Percentiles rank a stretch among this genome's conserved stretches.
Conservation (phyloP, 2,797 vertebrate species). For the Hyperoplus immaculatus region DNA sequence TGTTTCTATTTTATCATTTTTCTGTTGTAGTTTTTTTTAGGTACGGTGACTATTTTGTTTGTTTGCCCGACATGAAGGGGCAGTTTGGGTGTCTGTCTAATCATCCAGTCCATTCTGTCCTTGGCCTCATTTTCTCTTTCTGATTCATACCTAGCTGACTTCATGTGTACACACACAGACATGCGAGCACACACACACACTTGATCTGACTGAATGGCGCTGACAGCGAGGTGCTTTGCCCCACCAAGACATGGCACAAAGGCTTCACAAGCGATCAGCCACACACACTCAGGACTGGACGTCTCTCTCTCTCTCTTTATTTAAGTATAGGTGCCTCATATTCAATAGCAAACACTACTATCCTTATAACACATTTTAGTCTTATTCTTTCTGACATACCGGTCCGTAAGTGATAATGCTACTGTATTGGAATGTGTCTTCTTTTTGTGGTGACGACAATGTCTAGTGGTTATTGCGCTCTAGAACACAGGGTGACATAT, state of each 20-base stretch:
- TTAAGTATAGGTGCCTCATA: slow-evolving; percentile 11
- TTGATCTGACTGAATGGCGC: slow-evolving; percentile 69
- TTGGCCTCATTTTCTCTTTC: slow-evolving; percentile 63
- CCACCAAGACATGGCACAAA: slow-evolving; percentile 68
- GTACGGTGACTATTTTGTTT: slow-evolving; percentile 28
- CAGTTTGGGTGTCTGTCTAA: slow-evolving; percentile 46
- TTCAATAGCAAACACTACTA: slow-evolving; percentile 19
- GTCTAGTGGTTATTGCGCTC: background rate
- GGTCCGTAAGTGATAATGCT: background rate
- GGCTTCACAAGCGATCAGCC: slow-evolving; percentile 71
- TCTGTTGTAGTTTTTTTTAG: background rate
- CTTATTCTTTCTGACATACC: background rate
- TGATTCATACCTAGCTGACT: slow-evolving; percentile 73
- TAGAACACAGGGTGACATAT: background rate
- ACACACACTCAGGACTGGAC: slow-evolving; percentile 47
- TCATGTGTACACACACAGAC: slow-evolving; percentile 14
- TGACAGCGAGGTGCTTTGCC: slow-evolving; percentile 71
- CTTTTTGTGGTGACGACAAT: background rate
- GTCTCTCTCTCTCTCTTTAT: slow-evolving; percentile 23
- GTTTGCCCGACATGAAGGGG: slow-evolving; percentile 42
- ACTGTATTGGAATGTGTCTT: background rate
- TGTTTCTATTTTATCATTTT: background rate
- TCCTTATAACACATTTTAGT: background rate
- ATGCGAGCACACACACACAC: slow-evolving; percentile 10
- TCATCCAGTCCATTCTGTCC: slow-evolving; percentile 57